Base-by-base conservation (phyloP, 1,140 invertebrate species). In the Condylostylus longicornis region DNA sequence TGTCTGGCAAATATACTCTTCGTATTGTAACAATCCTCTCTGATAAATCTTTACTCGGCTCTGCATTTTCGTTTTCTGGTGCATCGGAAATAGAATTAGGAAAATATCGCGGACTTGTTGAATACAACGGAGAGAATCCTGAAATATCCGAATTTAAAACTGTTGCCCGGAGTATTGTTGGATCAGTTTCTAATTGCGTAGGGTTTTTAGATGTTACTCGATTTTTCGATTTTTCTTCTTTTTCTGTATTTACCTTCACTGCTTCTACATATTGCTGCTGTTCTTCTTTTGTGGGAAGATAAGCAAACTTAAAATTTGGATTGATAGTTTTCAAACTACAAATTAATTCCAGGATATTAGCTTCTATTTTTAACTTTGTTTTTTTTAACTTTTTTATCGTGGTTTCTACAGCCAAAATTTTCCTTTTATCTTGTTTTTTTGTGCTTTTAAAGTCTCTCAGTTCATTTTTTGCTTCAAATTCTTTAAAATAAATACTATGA, bases 1-100 rank as follows among this genome's bases (percentile, higher is more conserved):
- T 43, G 43, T 60, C 51, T 5, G 58, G 57, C 28, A 58, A 41
- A 45, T 68, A 72, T 0, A 80, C 72, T 17, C 77, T 59, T 34
- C 77, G 69, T 43, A 82, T 81, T 2, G 79, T 82, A 4, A 82
- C 79, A 55, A 81, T 80, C 38, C 78, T 71, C 20, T 72, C 68
- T 4, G 57, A 50, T 23, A 55, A 55, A 50, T 61, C 58, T 23
- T 47, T 43, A n/a, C n/a, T 25, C 7, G 23, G 23, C n/a, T 25
- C 23, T 25, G 7, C 23, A 25, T 8, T n/a, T 25, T 25, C n/a
- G n/a, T 18, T 20, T 14, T 19, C 20, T 5, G 33, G 12, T 5
- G 33, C 20, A 6, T 15, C 20, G 3, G 33, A 2, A 4, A 14
- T 4, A 12, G 18, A 22, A 20, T 14, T 22, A 37, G 35, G 33